These are phyloP conservation scores for Antrozous pallidus DNA, from an alignment of 2,797 vertebrate species.

Conservation along the genomic window DNA sequence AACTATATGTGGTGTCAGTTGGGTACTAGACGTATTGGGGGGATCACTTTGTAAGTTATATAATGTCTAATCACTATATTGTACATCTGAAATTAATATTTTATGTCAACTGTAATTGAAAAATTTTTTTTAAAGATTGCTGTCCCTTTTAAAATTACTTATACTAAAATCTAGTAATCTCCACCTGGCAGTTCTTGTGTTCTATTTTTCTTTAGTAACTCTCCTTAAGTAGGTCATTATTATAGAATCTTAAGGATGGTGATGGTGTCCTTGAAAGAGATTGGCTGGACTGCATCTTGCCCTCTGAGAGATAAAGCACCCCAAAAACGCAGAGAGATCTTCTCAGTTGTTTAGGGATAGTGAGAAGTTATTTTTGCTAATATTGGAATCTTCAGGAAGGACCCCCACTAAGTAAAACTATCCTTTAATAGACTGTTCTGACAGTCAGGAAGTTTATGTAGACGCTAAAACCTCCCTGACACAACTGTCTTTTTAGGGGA, in stretches of 20 bases:
- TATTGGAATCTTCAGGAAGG: slow-evolving; percentile 10
- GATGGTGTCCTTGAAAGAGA: neutral
- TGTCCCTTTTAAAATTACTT: neutral
- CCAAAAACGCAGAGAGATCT: neutral
- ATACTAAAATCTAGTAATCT: neutral
- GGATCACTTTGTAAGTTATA: neutral
- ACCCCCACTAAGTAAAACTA: neutral
- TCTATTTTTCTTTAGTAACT: slow-evolving; percentile 18
- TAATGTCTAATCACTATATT: neutral
- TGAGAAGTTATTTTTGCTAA: slow-evolving; percentile 10
- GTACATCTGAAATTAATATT: neutral
- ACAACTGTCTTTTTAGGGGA: slow-evolving; percentile 14
- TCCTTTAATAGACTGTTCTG: neutral
- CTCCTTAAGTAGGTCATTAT: neutral
- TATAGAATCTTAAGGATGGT: neutral
- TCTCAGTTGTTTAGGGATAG: neutral
- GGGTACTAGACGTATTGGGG: neutral
- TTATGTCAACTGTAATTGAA: neutral
- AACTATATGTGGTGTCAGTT: neutral
- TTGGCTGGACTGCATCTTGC: neutral
- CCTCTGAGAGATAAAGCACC: neutral
- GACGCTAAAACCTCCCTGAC: slow-evolving; percentile 19
- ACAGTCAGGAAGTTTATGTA: slow-evolving; percentile 25
- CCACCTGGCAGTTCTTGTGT: neutral
- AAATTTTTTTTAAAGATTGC: neutral